Evolutionary conservation across 2,797 vertebrate genomes (phyloP), one percentile per base, ranked within the genome.

Genomic region (Microctenopoma stevenorrisi): DNA sequence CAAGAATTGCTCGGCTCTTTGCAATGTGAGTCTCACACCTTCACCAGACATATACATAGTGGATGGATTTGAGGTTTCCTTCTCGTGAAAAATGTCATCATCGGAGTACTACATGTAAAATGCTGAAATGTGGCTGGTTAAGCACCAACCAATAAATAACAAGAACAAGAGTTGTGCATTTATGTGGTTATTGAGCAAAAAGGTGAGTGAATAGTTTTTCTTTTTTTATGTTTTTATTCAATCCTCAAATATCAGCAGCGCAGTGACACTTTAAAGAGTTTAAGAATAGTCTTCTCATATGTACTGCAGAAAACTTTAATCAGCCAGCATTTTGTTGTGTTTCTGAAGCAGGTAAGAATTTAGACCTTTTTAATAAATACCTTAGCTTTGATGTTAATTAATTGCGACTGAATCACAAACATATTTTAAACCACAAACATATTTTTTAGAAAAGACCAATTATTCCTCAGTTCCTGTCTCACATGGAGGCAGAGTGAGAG

Each of bases 21-120:
- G 96, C 93, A 88, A 95, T 96, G 97, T 98, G 77, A 96, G 97
- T 93, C 3, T 3, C 59, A 35, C 22, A 11, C 1, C 35, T 54
- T 28, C 3, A 48, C 9, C 2, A 28, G 9, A 18, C 18, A 18
- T 18, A 18, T 18, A 56, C 53, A 46, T 13, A 1, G 1, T 57
- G 18, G 4, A 1, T 38, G 18, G 13, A 10, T 14, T 44, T 35
- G 4, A 2, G 18, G n/a, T 12, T 64, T 18, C 18, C 1, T 18
- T 18, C 18, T 18, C 18, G 18, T 18, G 18, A 18, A 18, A 18
- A 18, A 18, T 18, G 18, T 18, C 18, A 18, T 18, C 18, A 18
- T 18, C 18, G 18, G 18, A 18, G 18, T 18, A 18, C 18, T 18
- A 18, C 18, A 18, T 18, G 18, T 18, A 18, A 18, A 18, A 18